Conservation (phyloP, 2,113 vertebrate species). For the Carassius carassius region DNA sequence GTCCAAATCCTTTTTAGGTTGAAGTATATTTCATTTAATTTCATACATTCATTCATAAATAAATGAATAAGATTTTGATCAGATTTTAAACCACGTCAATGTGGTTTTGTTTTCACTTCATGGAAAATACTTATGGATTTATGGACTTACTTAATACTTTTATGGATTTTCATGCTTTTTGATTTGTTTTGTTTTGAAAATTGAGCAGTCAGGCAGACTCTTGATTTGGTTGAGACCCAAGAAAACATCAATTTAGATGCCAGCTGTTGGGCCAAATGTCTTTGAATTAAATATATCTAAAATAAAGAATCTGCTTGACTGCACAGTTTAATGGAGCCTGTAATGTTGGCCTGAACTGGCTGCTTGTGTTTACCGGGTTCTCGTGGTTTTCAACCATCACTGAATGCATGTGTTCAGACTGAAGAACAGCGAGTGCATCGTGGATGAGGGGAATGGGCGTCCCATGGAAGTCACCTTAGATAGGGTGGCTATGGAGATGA, state of each 20-base stretch:
- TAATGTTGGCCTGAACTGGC: background rate
- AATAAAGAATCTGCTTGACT: background rate
- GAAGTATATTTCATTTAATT: background rate
- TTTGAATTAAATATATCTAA: background rate
- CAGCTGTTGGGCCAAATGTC: constrained; percentile 8
- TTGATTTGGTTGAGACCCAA: background rate
- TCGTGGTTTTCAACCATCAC: background rate
- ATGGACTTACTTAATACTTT: no score
- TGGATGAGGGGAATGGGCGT: constrained; percentile 56
- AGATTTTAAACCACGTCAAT: background rate
- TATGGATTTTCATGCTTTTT: background rate
- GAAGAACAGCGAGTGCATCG: constrained; percentile 62
- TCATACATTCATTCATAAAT: no score
- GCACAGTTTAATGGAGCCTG: background rate
- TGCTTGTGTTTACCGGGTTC: background rate
- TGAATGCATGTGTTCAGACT: constrained; percentile 51
- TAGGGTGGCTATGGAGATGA: constrained; percentile 53
- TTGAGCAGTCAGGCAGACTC: background rate
- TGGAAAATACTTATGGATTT: no score
- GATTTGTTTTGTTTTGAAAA: no score
- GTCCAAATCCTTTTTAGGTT: background rate
- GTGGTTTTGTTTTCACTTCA: background rate
- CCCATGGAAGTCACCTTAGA: constrained; percentile 51
- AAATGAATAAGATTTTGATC: background rate
- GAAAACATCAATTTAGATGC: background rate